A percentile compares a stretch with the other conserved stretches of the same genome.
Evolutionary conservation across 2,797 vertebrate species (phyloP).

Genomic region (Antrozous pallidus): DNA sequence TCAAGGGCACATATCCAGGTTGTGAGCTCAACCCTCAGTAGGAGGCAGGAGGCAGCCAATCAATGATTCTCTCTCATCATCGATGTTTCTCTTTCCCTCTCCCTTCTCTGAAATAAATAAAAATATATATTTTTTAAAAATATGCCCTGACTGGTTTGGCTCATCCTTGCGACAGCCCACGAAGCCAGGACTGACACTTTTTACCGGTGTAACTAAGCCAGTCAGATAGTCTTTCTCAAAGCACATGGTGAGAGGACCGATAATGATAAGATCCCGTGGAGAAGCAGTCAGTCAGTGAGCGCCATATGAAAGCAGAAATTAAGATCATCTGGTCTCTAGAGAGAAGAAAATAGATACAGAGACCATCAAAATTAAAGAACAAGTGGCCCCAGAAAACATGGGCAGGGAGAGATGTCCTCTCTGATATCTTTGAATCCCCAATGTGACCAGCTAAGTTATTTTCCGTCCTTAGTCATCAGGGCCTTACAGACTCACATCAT

Average conservation of each 20-base stretch:
- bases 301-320: not conserved
- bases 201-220: not conserved
- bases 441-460: not conserved
- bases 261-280: not conserved
- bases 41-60: no score
- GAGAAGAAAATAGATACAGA: not conserved
- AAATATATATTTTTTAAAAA: no score
- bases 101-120: no score
- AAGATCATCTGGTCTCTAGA: not conserved
- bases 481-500: not conserved
- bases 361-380: not conserved
- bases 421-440: not conserved
- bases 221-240: not conserved
- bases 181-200: not conserved
- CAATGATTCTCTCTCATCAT: no score
- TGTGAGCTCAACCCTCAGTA: no score
- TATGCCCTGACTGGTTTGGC: no score
- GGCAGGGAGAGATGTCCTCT: not conserved
- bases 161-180: no score
- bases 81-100: no score
- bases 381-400: not conserved
- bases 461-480: not conserved
- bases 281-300: not conserved
- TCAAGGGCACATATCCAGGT: no score
- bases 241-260: not conserved